Evolutionary conservation across 2,888 invertebrate genomes (phyloP).

Genomic region (Torymus auratus): DNA sequence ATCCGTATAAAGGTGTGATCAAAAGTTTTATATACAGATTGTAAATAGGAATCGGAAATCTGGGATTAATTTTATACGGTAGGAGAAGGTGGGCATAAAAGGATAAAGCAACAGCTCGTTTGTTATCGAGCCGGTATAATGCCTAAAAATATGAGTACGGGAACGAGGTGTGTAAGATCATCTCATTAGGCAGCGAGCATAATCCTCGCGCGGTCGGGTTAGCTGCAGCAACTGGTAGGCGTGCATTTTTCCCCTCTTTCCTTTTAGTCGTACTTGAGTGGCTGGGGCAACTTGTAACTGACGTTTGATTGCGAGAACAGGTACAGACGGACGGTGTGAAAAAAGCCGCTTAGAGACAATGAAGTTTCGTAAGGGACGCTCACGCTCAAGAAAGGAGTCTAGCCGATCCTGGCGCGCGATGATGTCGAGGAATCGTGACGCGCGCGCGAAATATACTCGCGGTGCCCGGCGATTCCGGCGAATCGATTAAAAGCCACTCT

Average conservation of each 20-base stretch:
- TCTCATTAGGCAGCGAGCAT: slow-evolving; percentile 15
- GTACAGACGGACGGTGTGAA: background rate
- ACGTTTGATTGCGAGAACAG: slow-evolving; percentile 35
- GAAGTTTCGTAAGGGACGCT: slow-evolving; percentile 42
- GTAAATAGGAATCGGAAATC: too few species aligned
- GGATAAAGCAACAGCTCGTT: too few species aligned
- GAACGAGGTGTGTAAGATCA: slow-evolving; percentile 6
- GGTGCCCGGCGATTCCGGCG: slow-evolving; percentile 63
- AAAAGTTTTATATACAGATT: too few species aligned
- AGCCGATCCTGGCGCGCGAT: background rate
- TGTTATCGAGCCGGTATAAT: too few species aligned
- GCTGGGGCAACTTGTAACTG: too few species aligned
- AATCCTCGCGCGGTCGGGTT: background rate
- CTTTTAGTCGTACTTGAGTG: background rate
- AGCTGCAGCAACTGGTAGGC: background rate
- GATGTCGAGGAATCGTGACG: slow-evolving; percentile 41
- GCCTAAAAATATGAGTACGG: background rate
- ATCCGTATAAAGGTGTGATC: too few species aligned
- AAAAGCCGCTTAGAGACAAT: slow-evolving; percentile 36
- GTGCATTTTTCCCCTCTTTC: background rate
- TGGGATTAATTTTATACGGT: too few species aligned
- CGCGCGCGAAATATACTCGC: background rate
- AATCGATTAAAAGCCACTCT: slow-evolving; percentile 68
- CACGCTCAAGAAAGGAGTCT: slow-evolving; percentile 29
- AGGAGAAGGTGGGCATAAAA: too few species aligned